Base-by-base conservation (phyloP, 2,888 invertebrate genomes). In the Podotricha telesiphe region DNA sequence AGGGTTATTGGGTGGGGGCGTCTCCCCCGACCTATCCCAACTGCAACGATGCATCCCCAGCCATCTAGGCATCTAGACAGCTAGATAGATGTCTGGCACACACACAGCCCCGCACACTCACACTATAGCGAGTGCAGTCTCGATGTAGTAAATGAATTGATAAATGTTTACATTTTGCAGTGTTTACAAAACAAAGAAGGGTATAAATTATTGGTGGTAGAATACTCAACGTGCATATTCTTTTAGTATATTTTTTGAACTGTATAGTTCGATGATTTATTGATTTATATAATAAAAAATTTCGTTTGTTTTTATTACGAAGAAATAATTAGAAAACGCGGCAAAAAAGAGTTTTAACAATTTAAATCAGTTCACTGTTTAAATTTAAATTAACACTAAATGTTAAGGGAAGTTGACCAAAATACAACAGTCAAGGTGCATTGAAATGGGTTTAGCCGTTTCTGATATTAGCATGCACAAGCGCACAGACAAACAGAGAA, bases 21-120 rank as follows among this genome's bases (percentile, higher is more conserved):
- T 81, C 82, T 85, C 88, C 86, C 85, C 82, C 83, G 85, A 91
- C 91, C 91, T 91, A 89, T 84, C 81, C 85, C 85, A 91, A 91
- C 89, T 89, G 91, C 91, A 89, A 75, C 84, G 85, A 86, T 89
- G 90, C 89, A 91, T 83, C 85, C 59, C 58, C 47, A 62, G 62
- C 84, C 67, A 73, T 75, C 77, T 76, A 78, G 75, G 76, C 76
- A 79, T 77, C 77, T 80, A 84, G 82, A 79, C 80, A 83, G 86
- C 88, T 88, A 88, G 86, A 82, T 85, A 85, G 82, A 80, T 76
- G 81, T 79, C 82, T 82, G 82, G 81, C 42, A 37, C 70, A 65
- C 73, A 69, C 72, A 69, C 73, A 59, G 47, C 34, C n/a, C 13
- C 51, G 34, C 55, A 4, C 28, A 28, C 19, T 59, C 20, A 22